Evolutionary conservation across 2,113 vertebrate species (phyloP).

Genomic region (Verasper variegatus): DNA sequence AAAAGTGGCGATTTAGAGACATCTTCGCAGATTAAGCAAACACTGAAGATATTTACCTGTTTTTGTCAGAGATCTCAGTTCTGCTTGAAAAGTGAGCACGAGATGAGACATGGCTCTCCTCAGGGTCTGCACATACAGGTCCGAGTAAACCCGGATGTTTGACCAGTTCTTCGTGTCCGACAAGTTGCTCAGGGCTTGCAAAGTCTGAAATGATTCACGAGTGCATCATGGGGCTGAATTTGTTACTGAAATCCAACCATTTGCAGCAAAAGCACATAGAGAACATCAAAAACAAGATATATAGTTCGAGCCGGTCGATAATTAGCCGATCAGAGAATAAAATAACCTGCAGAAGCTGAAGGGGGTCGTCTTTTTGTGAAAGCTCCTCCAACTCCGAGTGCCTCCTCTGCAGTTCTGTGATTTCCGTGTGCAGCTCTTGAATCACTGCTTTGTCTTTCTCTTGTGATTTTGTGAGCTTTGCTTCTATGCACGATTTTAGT

Average conservation of each 20-base stretch:
- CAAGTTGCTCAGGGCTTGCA: conserved; percentile 53
- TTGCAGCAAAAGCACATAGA: too few relatives aligned
- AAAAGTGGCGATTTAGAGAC: not conserved
- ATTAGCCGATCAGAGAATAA: not conserved
- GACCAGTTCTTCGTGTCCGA: conserved; percentile 70
- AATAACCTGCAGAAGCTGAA: conserved; percentile 64
- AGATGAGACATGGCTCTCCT: conserved; percentile 67
- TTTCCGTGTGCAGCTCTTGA: conserved; percentile 44
- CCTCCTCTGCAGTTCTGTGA: conserved; percentile 40
- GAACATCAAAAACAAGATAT: not conserved
- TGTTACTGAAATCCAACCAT: not conserved
- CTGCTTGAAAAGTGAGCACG: conserved; percentile 13
- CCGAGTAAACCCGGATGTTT: conserved; percentile 57
- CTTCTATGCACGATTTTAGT: conserved; percentile 25
- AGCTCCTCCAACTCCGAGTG: conserved; percentile 58
- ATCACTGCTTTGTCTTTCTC: conserved; percentile 8
- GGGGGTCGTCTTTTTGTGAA: conserved; percentile 47
- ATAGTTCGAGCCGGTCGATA: not conserved
- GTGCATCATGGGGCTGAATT: conserved; percentile 4
- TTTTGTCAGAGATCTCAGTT: conserved; percentile 42
- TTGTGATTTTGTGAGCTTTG: conserved; percentile 45
- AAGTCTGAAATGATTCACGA: conserved; percentile 55
- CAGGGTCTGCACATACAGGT: conserved; percentile 67
- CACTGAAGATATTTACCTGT: not conserved
- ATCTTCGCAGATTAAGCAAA: not conserved